Evolutionary conservation across 2,113 vertebrate genomes (phyloP), one percentile per base, ranked within the genome.

Genomic region (Phylloscopus trochiloides): DNA sequence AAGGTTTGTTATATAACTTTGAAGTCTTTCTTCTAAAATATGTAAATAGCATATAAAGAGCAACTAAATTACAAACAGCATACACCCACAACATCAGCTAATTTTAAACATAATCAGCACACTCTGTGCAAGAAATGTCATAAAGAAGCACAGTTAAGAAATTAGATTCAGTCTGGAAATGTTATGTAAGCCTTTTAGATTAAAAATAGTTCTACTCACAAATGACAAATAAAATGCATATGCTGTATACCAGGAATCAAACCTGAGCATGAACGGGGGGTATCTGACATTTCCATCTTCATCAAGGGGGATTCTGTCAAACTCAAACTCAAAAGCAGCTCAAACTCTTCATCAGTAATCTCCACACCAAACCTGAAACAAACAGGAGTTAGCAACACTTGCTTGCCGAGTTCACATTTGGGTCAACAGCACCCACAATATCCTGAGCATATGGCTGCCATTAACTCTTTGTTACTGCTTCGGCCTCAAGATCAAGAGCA

Each of bases 361-460:
- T 98, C 97, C 90, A 96, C 97, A 48, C 97, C 98, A 96, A 98
- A 98, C 98, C 97, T 98, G 97, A 97, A 98, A 98, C 97, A 97
- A 95, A 97, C 68, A 92, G 96, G 97, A 97, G 97, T 97, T 97
- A 96, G 96, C 94, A 93, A 93, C 96, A 97, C 98, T 98, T 89
- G 95, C 97, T 98, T 95, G 94, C 59, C 91, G 96, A 97, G 98
- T 98, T 98, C 98, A 98, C 98, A 95, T 97, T 95, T 98, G 98
- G 98, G 98, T 98, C 98, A 98, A 81, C 96, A 92, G 72, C 79
- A 98, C 96, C 98, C 98, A 98, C 98, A 98, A 98, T 98, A 98
- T 98, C 98, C 97, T 48, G 91, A 99, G 98, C 99, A 99, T 99
- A 99, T 98, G 98, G 98, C 97, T 98, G 98, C 99, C 98, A 99